Percentiles rank a stretch among this genome's conserved stretches.
Conservation (phyloP, 2,113 vertebrate genomes). For the Xyrauchen texanus region DNA sequence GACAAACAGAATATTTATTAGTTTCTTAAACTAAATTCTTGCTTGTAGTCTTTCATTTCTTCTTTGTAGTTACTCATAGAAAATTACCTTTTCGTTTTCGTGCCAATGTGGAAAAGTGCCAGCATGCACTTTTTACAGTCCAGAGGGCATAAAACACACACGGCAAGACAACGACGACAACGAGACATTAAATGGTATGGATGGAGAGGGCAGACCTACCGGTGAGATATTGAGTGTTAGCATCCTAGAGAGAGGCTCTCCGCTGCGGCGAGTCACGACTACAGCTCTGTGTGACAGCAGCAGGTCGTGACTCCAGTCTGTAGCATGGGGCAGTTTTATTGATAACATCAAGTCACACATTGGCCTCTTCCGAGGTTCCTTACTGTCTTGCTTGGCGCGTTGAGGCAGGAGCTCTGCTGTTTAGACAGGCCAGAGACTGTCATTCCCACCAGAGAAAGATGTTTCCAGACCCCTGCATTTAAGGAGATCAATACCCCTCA, state of each 20-base stretch:
- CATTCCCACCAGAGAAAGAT: conserved; percentile 52
- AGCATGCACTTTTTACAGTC: conserved; percentile 38
- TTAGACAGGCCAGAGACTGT: conserved; percentile 51
- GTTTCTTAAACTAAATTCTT: not conserved
- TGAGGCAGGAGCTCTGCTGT: conserved; percentile 38
- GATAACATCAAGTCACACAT: conserved; percentile 79
- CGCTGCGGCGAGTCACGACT: conserved; percentile 59
- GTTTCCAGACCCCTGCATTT: conserved; percentile 72
- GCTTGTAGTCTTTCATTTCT: not conserved
- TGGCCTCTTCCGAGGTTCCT: conserved; percentile 64
- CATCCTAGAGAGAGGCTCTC: conserved; percentile 29
- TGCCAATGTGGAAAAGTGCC: not conserved
- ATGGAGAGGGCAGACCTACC: conserved; percentile 59
- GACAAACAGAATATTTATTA: no score
- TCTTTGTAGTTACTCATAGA: no score
- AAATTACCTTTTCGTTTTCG: not conserved
- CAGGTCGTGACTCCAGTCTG: conserved; percentile 62
- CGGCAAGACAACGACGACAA: not conserved
- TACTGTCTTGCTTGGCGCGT: conserved; percentile 51
- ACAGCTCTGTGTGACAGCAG: conserved; percentile 26
- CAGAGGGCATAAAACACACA: conserved; percentile 34
- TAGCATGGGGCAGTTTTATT: conserved; percentile 73
- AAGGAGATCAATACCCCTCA: conserved; percentile 70
- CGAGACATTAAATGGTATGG: conserved; percentile 63
- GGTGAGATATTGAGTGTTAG: conserved; percentile 76